These are phyloP conservation scores for Sebastes elongatus DNA, from an alignment of 2,797 vertebrate species.

Conservation along the genomic window DNA sequence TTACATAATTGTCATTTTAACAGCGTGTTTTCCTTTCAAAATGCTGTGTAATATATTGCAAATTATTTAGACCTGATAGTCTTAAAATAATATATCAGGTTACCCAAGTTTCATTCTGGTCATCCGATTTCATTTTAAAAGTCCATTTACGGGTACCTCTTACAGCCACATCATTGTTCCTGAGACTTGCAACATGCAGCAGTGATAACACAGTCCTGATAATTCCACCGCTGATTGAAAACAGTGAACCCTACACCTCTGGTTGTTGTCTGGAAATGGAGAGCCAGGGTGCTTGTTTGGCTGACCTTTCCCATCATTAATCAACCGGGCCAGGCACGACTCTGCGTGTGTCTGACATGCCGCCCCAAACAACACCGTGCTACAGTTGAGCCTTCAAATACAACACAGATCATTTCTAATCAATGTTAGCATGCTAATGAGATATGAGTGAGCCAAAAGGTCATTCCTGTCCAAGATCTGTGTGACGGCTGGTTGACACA, in stretches of 20 bases:
- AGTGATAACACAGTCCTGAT: slow-evolving; percentile 69
- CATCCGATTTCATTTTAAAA: slow-evolving; percentile 24
- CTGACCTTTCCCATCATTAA: slow-evolving; percentile 75
- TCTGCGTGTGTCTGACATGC: slow-evolving; percentile 51
- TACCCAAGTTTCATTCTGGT: slow-evolving; percentile 10
- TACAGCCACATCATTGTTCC: slow-evolving; percentile 9
- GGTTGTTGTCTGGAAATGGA: slow-evolving; percentile 69
- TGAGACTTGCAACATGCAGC: slow-evolving; percentile 34
- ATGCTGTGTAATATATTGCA: slow-evolving; percentile 13
- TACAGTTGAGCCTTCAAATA: slow-evolving; percentile 50
- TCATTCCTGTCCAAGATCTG: slow-evolving; percentile 29
- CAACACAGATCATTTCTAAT: slow-evolving; percentile 63
- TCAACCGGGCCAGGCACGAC: slow-evolving; percentile 51
- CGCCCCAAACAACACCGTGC: slow-evolving; percentile 49
- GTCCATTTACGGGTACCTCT: slow-evolving; percentile 40
- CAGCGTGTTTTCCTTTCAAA: slow-evolving; percentile 5
- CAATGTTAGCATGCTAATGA: slow-evolving; percentile 55
- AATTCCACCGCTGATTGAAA: slow-evolving; percentile 71
- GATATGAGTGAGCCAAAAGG: slow-evolving; percentile 41
- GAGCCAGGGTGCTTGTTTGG: slow-evolving; percentile 54
- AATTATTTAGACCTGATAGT: slow-evolving; percentile 21
- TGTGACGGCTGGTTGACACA: background rate
- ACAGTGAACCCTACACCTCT: slow-evolving; percentile 71
- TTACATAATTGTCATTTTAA: background rate
- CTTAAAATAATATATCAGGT: slow-evolving; percentile 36